phyloP scores from a whole-genome alignment of 2,888 invertebrate species.

The Epirrita christyi region DNA sequence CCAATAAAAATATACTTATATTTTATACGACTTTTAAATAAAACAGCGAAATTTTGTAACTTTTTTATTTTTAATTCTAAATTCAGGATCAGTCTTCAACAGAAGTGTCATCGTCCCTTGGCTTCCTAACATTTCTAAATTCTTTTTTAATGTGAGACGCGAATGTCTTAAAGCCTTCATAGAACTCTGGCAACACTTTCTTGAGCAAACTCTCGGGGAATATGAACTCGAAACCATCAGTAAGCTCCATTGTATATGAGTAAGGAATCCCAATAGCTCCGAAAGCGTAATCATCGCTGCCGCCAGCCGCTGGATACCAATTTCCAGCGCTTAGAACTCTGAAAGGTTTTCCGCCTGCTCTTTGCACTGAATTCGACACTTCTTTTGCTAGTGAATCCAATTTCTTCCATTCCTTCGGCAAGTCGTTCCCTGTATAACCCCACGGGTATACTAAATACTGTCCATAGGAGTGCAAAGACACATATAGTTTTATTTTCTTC shows the following conservation, averaged over 20 bases:
- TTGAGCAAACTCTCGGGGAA: constrained; percentile 81
- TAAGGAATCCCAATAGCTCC: constrained; percentile 80
- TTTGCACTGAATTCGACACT: constrained; percentile 69
- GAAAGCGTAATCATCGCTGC: constrained; percentile 86
- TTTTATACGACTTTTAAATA: constrained; percentile 12
- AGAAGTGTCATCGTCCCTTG: background rate
- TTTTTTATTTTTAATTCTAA: constrained; percentile 13
- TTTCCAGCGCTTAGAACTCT: constrained; percentile 78
- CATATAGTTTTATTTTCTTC: constrained; percentile 85
- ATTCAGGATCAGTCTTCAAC: constrained; percentile 12
- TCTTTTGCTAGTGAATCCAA: constrained; percentile 67
- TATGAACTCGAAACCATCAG: constrained; percentile 86
- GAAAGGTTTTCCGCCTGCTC: constrained; percentile 74
- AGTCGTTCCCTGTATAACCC: constrained; percentile 81
- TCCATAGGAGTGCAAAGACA: constrained; percentile 89
- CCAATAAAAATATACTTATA: constrained; percentile 13
- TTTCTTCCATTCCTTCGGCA: constrained; percentile 77
- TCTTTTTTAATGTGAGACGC: constrained; percentile 61
- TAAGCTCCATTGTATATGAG: constrained; percentile 86
- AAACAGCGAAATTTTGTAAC: constrained; percentile 10
- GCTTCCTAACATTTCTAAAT: constrained; percentile 41
- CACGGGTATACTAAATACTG: constrained; percentile 86
- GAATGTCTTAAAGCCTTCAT: constrained; percentile 69
- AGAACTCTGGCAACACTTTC: constrained; percentile 63
- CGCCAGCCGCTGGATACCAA: constrained; percentile 86